Evolutionary conservation across 1,140 invertebrate species (phyloP), one percentile per base, ranked within the genome.

Genomic region (Drosophila pachea): DNA sequence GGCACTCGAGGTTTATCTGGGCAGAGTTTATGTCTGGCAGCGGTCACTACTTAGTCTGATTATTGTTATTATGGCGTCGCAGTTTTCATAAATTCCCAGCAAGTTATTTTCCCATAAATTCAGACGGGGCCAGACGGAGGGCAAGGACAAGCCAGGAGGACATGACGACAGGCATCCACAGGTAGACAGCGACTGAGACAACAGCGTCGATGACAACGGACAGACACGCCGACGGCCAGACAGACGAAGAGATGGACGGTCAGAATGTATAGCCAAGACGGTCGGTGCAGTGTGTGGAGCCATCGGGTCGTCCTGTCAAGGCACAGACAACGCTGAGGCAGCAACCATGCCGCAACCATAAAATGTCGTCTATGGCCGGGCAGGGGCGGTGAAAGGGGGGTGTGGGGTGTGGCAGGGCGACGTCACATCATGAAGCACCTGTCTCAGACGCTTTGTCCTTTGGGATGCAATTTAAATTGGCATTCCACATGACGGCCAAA

Each of bases 11-110:
- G 68, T 83, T 79, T 83, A 84, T 83, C 79, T 83, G 79, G 65
- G 63, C 79, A 73, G 61, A 83, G 79, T 83, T 83, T 79, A 83
- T 83, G 79, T 83, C 78, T 73, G 78, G 81, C 78, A 84, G 81
- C 81, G 81, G 81, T 86, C 81, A 84, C 81, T 86, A 86, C 81
- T 84, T 86, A 84, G 81, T 84, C 81, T 86, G 82, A 86, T 86
- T 84, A 84, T 84, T 79, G 81, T 86, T 84, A 86, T 84, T 84
- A 84, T 86, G 81, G 81, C 81, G 81, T 81, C 81, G 76, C 79
- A 84, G 81, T 83, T 83, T 83, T 84, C 78, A 84, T 84, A 84
- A 86, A 84, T 84, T 86, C 70, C 69, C 79, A 86, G 64, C 76
- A 86, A 86, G 79, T 86, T 86, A 84, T 84, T 76, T 84, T 84